Conservation (phyloP, 2,797 vertebrate genomes). For the Podarcis siculus region DNA sequence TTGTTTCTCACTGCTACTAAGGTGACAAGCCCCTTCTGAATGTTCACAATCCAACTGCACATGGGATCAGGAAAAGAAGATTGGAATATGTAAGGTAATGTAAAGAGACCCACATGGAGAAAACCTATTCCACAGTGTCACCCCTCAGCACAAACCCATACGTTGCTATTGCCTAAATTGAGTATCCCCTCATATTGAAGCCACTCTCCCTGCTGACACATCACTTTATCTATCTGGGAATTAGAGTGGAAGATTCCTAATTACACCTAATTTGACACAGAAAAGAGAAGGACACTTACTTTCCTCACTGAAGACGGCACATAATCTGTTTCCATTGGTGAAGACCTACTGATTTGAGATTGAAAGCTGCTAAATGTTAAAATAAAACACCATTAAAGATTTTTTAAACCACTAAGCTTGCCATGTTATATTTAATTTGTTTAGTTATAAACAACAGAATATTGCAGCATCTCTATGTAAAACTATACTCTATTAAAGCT, state of each 20-base stretch:
- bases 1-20: no score
- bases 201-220: neutral
- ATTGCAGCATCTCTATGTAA: neutral
- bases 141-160: neutral
- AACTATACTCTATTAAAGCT: neutral
- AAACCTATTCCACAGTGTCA: neutral
- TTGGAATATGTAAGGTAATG: neutral
- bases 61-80: no score
- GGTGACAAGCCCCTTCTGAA: no score
- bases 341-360: neutral
- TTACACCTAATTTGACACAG: neutral
- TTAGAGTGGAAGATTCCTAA: neutral
- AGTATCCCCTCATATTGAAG: neutral
- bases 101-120: neutral
- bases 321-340: slow-evolving; percentile 28
- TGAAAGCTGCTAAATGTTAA: neutral
- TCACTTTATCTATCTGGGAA: neutral
- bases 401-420: neutral
- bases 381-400: neutral
- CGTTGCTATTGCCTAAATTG: neutral
- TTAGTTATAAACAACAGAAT: neutral
- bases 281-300: slow-evolving; percentile 10
- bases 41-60: no score
- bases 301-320: slow-evolving; percentile 11
- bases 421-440: neutral